Evolutionary conservation across 2,113 vertebrate species (phyloP).

Genomic region (Aldabrachelys gigantea): DNA sequence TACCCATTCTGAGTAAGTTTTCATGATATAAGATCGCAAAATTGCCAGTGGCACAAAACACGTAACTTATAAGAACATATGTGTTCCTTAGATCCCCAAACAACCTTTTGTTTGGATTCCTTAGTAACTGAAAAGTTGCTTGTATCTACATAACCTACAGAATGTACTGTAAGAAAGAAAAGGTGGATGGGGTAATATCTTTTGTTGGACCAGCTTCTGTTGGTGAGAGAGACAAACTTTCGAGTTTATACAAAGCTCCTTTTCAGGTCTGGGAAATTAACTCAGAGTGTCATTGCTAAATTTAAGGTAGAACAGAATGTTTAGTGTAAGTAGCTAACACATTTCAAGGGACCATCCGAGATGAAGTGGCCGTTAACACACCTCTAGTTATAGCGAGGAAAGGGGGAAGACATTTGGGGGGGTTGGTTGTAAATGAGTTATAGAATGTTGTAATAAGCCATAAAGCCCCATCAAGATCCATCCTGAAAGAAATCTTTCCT

Average conservation of each 20-base stretch:
- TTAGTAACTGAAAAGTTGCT: background rate
- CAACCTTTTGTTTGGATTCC: background rate
- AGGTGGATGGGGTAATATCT: background rate
- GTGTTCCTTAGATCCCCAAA: background rate
- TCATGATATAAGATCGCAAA: background rate
- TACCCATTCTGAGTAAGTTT: background rate
- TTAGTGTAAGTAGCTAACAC: background rate
- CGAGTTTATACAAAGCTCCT: background rate
- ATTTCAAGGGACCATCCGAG: background rate
- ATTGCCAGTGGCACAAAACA: background rate
- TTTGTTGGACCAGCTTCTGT: background rate
- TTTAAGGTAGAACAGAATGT: background rate
- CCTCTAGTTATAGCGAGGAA: background rate
- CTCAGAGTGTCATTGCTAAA: background rate
- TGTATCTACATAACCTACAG: constrained; percentile 5
- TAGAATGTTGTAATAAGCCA: background rate
- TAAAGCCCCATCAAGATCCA: background rate
- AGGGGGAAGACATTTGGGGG: background rate
- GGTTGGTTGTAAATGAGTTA: background rate
- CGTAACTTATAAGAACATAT: background rate
- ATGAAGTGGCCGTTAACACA: background rate
- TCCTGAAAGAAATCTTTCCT: background rate
- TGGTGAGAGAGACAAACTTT: background rate
- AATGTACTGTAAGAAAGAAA: background rate
- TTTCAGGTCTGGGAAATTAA: background rate